phyloP scores from a whole-genome alignment of 1,140 invertebrate genomes.

The Ptiloglossa arizonensis region DNA sequence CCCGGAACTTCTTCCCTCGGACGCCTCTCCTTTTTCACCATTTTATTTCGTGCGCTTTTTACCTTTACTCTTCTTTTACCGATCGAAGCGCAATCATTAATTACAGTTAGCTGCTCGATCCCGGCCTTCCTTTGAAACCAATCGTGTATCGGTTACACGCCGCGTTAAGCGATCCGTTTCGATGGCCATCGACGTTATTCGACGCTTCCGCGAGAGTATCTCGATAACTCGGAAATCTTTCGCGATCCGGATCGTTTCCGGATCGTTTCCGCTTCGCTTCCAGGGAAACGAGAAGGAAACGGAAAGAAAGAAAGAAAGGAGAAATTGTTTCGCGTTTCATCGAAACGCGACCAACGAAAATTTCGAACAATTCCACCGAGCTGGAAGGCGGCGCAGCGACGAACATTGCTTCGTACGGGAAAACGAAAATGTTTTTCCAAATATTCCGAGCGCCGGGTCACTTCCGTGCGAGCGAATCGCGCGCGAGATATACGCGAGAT shows the following conservation, averaged over 20 bases:
- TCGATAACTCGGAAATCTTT: neutral
- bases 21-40: neutral
- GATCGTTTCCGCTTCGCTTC: too few species aligned
- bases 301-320: too few species aligned
- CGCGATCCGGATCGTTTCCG: neutral
- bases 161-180: slow-evolving; percentile 3
- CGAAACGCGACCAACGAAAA: too few species aligned
- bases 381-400: too few species aligned
- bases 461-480: too few species aligned
- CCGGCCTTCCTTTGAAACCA: slow-evolving; percentile 24
- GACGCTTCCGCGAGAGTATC: neutral
- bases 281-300: too few species aligned
- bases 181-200: neutral
- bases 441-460: neutral
- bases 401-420: too few species aligned
- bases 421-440: neutral
- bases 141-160: slow-evolving; percentile 4
- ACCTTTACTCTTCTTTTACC: neutral
- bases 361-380: too few species aligned
- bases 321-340: too few species aligned
- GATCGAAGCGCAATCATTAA: neutral
- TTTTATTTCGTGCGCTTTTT: too few species aligned
- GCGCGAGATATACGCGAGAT: too few species aligned
- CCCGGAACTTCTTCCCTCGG: neutral
- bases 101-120: slow-evolving; percentile 1